Conservation (phyloP, 1,140 invertebrate genomes). For the Physella acuta region DNA sequence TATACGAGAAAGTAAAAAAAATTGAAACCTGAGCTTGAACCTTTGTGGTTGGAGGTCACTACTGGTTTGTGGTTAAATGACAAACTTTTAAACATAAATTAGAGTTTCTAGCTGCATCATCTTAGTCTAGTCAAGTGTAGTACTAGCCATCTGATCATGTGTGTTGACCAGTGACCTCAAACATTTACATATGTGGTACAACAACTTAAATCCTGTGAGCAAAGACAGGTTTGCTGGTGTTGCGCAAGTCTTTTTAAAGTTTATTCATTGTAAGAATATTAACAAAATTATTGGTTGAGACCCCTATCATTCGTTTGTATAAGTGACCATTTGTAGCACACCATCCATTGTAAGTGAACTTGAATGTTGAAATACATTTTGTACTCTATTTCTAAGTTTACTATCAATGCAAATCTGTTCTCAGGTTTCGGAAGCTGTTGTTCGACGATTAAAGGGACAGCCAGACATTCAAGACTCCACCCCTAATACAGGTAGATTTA, state of each 20-base stretch:
- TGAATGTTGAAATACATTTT: neutral
- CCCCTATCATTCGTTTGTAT: neutral
- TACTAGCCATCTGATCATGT: too few relatives aligned
- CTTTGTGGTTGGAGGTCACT: too few relatives aligned
- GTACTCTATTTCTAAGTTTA: neutral
- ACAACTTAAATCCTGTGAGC: too few relatives aligned
- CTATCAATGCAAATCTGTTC: too few relatives aligned
- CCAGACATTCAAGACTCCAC: neutral
- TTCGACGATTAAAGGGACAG: slow-evolving; percentile 19
- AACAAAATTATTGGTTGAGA: neutral
- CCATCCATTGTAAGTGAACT: neutral
- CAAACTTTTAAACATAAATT: too few relatives aligned
- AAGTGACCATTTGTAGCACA: neutral
- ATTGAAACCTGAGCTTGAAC: too few relatives aligned
- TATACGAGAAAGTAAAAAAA: too few relatives aligned
- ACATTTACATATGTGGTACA: too few relatives aligned
- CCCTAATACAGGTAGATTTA: neutral
- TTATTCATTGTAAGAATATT: neutral
- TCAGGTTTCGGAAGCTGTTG: slow-evolving; percentile 24
- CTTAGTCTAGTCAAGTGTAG: too few relatives aligned
- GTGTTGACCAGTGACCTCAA: too few relatives aligned
- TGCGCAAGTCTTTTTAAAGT: neutral
- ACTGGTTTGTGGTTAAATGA: too few relatives aligned
- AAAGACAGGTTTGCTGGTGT: neutral
- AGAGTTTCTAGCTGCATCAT: too few relatives aligned